Base-by-base conservation (phyloP, 2,888 invertebrate genomes). In the Sicus ferrugineus region DNA sequence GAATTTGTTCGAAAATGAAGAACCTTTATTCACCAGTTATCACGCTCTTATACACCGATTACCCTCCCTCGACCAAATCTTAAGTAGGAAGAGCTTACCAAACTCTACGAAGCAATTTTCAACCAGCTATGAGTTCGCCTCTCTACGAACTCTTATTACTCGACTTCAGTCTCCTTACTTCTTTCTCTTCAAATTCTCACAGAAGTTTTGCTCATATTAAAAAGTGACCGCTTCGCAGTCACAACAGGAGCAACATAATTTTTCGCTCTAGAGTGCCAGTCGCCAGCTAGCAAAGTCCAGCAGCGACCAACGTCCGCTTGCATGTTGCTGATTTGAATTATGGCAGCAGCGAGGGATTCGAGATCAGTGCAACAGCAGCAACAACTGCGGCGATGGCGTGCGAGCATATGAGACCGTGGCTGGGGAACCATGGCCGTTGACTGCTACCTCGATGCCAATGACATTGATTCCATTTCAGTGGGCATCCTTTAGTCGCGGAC, bases 381-480 rank as follows among this genome's bases (percentile, higher is more conserved):
- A 52, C 30, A 16, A 19, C 38, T 26, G n/a, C 31, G 34, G 26
- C 30, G 23, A 58, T 42, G 3, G 26, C 19, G 21, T 52, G 23
- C 21, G n/a, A 21, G 21, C 21, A 7, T n/a, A 16, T 14, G 28
- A 54, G 28, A 14, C 54, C 54, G 54, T 11, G 28, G 54, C 28
- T 26, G 23, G 38, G 9, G 38, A 67, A 59, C 59, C 67, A 48
- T 67, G 48, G 67, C 48, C 59, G 67, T 65, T 54, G 52, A 66
- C 56, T 66, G 54, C 26, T 66, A 38, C 11, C 54, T 54, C 65
- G 23, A 66, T 66, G 65, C 67, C 67, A 67, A 67, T 67, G 67
- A 67, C 67, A 67, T 59, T 67, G 67, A 59, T 48, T 54, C 28
- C 54, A 54, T 28, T 58, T 30, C 67, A 59, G 58, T 67, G 58